Percentiles rank a stretch among this genome's conserved stretches.
phyloP scores from a whole-genome alignment of 30 jellyfish, hydroid and myxozoan species.

The Chironex yamaguchii region DNA sequence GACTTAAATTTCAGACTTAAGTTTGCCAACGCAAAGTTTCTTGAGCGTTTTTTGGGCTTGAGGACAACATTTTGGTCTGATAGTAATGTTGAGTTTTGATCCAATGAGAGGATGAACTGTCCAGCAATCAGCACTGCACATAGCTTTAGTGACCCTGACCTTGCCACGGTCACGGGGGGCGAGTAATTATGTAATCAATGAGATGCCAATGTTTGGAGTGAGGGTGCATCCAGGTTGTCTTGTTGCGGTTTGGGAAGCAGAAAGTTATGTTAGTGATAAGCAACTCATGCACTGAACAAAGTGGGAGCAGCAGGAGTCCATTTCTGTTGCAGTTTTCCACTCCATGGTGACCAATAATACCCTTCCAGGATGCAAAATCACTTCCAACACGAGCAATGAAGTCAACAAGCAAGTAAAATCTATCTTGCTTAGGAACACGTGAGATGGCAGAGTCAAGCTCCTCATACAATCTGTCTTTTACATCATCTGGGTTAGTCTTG shows the following conservation, averaged over 20 bases:
- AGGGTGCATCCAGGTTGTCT: constrained; percentile 29
- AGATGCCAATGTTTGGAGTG: constrained; percentile 45
- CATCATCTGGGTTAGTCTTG: no score
- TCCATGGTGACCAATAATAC: constrained; percentile 12
- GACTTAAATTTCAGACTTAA: no score
- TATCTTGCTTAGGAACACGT: not conserved
- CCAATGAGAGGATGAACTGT: constrained; percentile 14
- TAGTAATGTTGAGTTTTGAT: not conserved
- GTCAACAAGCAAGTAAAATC: not conserved
- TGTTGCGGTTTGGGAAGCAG: not conserved
- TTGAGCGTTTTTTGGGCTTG: no score
- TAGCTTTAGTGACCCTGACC: not conserved
- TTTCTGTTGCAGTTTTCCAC: constrained; percentile 16
- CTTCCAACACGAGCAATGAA: constrained; percentile 46
- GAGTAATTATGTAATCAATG: not conserved
- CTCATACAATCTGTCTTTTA: no score
- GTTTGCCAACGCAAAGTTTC: no score
- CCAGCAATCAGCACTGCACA: constrained; percentile 26
- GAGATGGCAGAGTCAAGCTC: no score
- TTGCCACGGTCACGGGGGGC: constrained; percentile 20
- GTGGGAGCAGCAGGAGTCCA: not conserved
- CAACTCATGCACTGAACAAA: constrained; percentile 1
- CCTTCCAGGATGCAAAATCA: constrained; percentile 16
- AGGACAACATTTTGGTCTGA: not conserved
- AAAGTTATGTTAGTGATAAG: constrained; percentile 17